Percentiles rank a stretch among this genome's conserved stretches.
Evolutionary conservation across 2,888 invertebrate genomes (phyloP).

Genomic region (Anaspis maculata): DNA sequence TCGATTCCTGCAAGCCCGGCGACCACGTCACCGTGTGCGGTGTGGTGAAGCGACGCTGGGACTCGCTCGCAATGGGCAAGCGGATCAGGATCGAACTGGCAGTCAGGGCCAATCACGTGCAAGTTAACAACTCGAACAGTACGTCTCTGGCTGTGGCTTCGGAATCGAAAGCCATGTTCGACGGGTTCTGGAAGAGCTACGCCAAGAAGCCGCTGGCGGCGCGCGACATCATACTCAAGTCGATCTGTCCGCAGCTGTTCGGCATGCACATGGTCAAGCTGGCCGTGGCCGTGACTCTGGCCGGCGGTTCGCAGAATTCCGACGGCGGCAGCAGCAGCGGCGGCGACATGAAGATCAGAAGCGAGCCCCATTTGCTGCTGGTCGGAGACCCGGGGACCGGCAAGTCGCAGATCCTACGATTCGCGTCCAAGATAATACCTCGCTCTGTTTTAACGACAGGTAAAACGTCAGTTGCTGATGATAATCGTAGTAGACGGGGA

Average conservation of each 20-base stretch:
- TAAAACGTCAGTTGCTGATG: no score
- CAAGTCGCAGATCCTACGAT: conserved; percentile 75
- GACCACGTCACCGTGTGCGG: conserved; percentile 81
- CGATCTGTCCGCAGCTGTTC: conserved; percentile 80
- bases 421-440: conserved; percentile 57
- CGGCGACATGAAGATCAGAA: conserved; percentile 45
- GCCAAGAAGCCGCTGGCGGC: conserved; percentile 51
- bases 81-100: conserved; percentile 63
- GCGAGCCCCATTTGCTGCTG: conserved; percentile 76
- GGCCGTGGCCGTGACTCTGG: conserved; percentile 62
- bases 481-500: no score
- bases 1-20: conserved; percentile 80
- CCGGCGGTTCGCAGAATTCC: conserved; percentile 49
- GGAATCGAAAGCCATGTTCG: conserved; percentile 54
- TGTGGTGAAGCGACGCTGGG: conserved; percentile 66
- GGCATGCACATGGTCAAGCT: conserved; percentile 83
- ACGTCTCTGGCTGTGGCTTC: conserved; percentile 48
- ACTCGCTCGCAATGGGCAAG: conserved; percentile 49
- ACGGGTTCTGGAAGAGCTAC: conserved; percentile 6
- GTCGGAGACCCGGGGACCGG: conserved; percentile 88
- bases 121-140: conserved; percentile 50
- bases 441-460: conserved; percentile 77
- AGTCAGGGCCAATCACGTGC: conserved; percentile 62
- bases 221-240: conserved; percentile 68
- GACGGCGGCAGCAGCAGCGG: conserved; percentile 35